Evolutionary conservation across 2,888 invertebrate genomes (phyloP).

Genomic region (Leptinotarsa tumamoca): DNA sequence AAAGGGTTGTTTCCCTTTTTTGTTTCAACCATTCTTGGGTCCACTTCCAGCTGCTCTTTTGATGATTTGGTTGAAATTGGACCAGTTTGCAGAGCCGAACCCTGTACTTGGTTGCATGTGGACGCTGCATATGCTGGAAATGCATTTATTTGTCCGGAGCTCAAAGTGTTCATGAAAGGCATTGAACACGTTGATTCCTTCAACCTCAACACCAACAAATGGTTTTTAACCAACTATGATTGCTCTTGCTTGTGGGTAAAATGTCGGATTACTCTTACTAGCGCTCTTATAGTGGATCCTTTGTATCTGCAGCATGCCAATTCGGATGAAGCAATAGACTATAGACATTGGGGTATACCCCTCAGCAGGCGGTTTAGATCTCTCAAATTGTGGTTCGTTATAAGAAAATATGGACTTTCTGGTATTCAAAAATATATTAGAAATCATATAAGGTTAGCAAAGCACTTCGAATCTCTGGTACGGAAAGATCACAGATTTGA

Average conservation of each 20-base stretch:
- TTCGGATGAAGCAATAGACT: slow-evolving; percentile 77
- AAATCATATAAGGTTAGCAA: slow-evolving; percentile 83
- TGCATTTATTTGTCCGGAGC: slow-evolving; percentile 87
- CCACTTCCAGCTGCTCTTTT: slow-evolving; percentile 86
- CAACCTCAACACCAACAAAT: slow-evolving; percentile 90
- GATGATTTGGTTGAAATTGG: slow-evolving; percentile 85
- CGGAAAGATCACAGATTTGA: slow-evolving; percentile 79
- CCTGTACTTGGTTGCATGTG: slow-evolving; percentile 86
- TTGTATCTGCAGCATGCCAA: slow-evolving; percentile 87
- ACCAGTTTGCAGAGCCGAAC: slow-evolving; percentile 73
- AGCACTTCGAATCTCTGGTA: slow-evolving; percentile 79
- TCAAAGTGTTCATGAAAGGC: slow-evolving; percentile 74
- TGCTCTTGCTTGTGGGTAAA: slow-evolving; percentile 88
- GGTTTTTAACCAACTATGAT: slow-evolving; percentile 87
- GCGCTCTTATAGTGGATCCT: slow-evolving; percentile 88
- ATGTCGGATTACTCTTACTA: slow-evolving; percentile 81
- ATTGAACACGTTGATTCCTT: slow-evolving; percentile 85
- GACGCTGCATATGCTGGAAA: slow-evolving; percentile 91
- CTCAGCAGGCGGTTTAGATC: slow-evolving; percentile 86
- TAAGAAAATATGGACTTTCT: slow-evolving; percentile 82
- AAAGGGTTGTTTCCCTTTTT: slow-evolving; percentile 86
- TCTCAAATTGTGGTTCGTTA: slow-evolving; percentile 90
- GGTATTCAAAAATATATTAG: slow-evolving; percentile 88
- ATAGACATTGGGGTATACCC: slow-evolving; percentile 89
- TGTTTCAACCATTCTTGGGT: slow-evolving; percentile 85